Percentiles rank a stretch among this genome's conserved stretches.
Conservation (phyloP, 2,888 invertebrate species). For the Agapostemon virescens region DNA sequence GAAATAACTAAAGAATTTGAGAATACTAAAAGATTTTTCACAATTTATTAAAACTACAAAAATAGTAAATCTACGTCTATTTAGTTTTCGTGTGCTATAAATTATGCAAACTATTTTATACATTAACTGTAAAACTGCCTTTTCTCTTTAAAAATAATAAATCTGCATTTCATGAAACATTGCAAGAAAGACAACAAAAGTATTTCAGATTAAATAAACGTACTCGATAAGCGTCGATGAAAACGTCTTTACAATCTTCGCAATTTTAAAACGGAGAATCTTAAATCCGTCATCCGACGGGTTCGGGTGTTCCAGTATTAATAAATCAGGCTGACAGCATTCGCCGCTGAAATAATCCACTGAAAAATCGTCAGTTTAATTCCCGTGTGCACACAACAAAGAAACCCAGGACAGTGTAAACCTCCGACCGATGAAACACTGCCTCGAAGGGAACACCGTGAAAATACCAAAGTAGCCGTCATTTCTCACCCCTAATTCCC, state of each 20-base stretch:
- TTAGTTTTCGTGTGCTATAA: too few species aligned
- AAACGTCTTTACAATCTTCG: background rate
- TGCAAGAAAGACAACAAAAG: too few species aligned
- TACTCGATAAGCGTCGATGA: too few species aligned
- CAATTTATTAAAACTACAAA: too few species aligned
- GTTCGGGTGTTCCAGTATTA: background rate
- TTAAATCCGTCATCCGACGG: background rate
- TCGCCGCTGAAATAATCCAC: background rate
- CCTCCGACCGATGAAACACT: constrained; percentile 31
- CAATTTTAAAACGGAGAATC: background rate
- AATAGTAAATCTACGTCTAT: too few species aligned
- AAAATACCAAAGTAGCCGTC: constrained; percentile 36
- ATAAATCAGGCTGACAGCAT: background rate
- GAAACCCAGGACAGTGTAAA: constrained; percentile 21
- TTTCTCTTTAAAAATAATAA: too few species aligned
- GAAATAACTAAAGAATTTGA: too few species aligned
- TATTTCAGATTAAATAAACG: too few species aligned
- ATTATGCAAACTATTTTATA: too few species aligned
- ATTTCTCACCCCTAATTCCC: constrained; percentile 26
- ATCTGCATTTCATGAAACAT: too few species aligned
- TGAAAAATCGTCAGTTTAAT: constrained; percentile 29
- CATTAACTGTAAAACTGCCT: too few species aligned
- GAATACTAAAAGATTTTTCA: too few species aligned
- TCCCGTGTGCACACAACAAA: background rate
- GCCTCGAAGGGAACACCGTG: constrained; percentile 1